These are phyloP conservation scores for Psococerastis gibbosa DNA, from an alignment of 2,888 invertebrate genomes.

Conservation along the genomic window DNA sequence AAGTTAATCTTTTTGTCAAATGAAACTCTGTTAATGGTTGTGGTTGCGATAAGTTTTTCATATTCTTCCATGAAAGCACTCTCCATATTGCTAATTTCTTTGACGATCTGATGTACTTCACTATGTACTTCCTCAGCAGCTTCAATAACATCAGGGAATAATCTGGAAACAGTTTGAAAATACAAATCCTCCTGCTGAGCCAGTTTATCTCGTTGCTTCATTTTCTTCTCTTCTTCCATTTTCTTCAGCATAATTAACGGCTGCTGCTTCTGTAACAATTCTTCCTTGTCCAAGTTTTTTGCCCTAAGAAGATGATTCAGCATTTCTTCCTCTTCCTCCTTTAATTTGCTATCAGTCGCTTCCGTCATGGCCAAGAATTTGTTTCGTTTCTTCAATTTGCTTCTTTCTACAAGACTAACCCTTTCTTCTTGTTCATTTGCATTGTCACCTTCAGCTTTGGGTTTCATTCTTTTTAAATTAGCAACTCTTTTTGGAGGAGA, in stretches of 20 bases:
- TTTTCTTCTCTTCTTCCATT: constrained; percentile 2
- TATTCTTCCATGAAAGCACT: neutral
- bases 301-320: neutral
- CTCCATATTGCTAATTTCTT: neutral
- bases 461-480: too few species aligned
- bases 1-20: neutral
- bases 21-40: too few species aligned
- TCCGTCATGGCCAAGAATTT: neutral
- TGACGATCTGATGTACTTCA: neutral
- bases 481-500: too few species aligned
- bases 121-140: neutral
- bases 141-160: constrained; percentile 1
- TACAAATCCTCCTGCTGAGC: neutral
- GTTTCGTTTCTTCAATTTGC: neutral
- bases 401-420: neutral
- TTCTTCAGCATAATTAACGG: neutral
- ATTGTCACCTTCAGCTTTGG: neutral
- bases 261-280: neutral
- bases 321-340: constrained; percentile 1
- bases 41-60: neutral
- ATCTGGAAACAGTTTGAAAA: neutral
- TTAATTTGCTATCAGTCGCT: neutral
- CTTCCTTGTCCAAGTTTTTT: neutral
- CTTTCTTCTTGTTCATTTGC: neutral
- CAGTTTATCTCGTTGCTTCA: neutral